Conservation (phyloP, 2,113 vertebrate species). For the Pseudorectes ferrugineus region DNA sequence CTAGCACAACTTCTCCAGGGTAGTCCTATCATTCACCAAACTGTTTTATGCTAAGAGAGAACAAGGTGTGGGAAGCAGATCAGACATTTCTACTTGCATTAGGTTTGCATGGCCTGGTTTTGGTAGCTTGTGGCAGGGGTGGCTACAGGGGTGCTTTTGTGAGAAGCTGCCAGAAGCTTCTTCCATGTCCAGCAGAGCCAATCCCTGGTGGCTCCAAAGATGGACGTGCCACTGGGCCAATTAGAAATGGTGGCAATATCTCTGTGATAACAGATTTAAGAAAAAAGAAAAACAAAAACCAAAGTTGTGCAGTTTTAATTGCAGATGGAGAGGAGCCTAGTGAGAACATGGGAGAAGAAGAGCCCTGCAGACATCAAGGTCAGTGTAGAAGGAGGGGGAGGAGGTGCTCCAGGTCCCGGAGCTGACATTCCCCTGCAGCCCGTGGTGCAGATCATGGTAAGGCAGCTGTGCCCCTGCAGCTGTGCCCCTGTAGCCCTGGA, state of each 20-base stretch:
- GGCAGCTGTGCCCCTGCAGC: no score
- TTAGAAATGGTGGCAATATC: background rate
- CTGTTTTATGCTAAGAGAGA: background rate
- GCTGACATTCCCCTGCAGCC: background rate
- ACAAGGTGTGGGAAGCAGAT: background rate
- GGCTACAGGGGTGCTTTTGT: background rate
- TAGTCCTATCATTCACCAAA: background rate
- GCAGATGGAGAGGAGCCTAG: rapidly evolving
- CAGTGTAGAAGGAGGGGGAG: background rate
- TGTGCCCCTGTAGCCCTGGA: background rate
- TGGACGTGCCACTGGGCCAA: rapidly evolving
- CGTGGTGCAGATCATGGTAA: rapidly evolving
- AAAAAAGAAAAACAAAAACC: background rate
- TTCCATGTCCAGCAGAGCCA: background rate
- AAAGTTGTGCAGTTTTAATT: background rate
- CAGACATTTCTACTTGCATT: background rate
- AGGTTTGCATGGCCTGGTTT: background rate
- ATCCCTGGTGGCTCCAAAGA: background rate
- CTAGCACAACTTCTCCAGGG: background rate
- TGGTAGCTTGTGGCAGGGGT: background rate
- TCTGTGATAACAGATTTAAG: background rate
- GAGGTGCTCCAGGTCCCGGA: rapidly evolving
- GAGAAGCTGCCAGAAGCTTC: background rate
- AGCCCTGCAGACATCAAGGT: background rate
- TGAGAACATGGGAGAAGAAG: background rate